Conservation (phyloP, 1,140 invertebrate genomes). For the Meteorus sp. region DNA sequence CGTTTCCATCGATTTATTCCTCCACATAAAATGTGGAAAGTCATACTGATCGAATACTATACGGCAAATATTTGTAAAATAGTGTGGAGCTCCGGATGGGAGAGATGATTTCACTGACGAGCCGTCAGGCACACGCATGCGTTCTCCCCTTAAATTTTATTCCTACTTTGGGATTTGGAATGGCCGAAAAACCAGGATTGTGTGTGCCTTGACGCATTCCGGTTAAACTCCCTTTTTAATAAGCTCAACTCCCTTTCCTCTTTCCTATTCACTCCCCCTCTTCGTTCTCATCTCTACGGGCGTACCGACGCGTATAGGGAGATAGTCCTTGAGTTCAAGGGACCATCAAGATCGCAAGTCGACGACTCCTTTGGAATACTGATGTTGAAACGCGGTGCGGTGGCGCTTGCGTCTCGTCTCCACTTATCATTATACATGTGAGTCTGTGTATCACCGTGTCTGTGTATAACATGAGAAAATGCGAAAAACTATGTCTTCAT, state of each 20-base stretch:
- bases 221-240: constrained; percentile 30
- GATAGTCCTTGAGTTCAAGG: constrained; percentile 12
- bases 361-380: constrained; percentile 26
- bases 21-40: too few species aligned
- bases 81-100: too few species aligned
- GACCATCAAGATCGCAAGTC: constrained; percentile 28
- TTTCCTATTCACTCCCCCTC: too few species aligned
- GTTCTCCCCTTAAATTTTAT: constrained; percentile 19
- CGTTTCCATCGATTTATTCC: too few species aligned
- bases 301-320: neutral
- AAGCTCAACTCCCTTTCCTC: constrained; percentile 21
- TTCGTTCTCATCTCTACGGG: neutral
- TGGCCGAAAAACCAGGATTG: neutral
- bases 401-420: constrained; percentile 4
- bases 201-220: constrained; percentile 12
- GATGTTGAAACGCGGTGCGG: constrained; percentile 19
- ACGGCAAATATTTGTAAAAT: too few species aligned
- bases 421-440: too few species aligned
- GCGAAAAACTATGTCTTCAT: too few species aligned
- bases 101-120: neutral
- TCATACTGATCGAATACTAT: too few species aligned
- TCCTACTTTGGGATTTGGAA: neutral
- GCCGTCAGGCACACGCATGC: constrained; percentile 18
- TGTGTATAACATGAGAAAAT: too few species aligned
- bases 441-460: too few species aligned